Evolutionary conservation across 2,888 invertebrate genomes (phyloP).

Genomic region (Apocheima hispidaria): DNA sequence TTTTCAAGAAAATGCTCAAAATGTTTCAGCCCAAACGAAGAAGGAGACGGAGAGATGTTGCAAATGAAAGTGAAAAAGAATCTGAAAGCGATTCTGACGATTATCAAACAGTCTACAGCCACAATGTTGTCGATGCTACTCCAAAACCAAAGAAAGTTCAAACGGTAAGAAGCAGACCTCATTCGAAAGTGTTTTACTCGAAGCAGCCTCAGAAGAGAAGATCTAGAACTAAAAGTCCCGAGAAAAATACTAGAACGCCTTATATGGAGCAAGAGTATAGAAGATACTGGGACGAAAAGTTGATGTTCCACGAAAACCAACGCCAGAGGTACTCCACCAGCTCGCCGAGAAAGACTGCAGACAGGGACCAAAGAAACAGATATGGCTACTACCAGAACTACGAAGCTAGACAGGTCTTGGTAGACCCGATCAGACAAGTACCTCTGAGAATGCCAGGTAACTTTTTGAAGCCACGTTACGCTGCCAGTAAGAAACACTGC

Average conservation of each 20-base stretch:
- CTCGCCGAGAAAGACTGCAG: constrained; percentile 29
- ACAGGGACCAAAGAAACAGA: constrained; percentile 5
- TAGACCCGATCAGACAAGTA: constrained; percentile 34
- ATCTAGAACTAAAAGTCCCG: constrained; percentile 47
- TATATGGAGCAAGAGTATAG: constrained; percentile 72
- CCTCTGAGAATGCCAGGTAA: constrained; percentile 14
- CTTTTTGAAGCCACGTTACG: not conserved
- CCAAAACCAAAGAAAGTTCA: constrained; percentile 24
- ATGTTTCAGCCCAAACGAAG: constrained; percentile 60
- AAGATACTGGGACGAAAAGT: constrained; percentile 65
- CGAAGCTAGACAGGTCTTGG: constrained; percentile 58
- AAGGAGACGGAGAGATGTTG: constrained; percentile 29
- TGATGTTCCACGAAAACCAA: constrained; percentile 55
- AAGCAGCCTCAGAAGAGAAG: constrained; percentile 26
- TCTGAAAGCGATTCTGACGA: constrained; percentile 64
- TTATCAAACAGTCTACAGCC: constrained; percentile 67
- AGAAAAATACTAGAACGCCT: constrained; percentile 47
- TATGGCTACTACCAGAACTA: constrained; percentile 53
- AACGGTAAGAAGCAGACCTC: constrained; percentile 41
- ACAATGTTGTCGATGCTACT: constrained; percentile 44
- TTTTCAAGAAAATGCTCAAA: constrained; percentile 68
- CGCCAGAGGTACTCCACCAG: constrained; percentile 49
- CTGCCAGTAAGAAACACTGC: not conserved
- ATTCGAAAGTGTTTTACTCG: constrained; percentile 53
- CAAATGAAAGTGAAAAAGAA: constrained; percentile 29